Base-by-base conservation (phyloP, 2,113 vertebrate genomes). In the Elephas maximus region DNA sequence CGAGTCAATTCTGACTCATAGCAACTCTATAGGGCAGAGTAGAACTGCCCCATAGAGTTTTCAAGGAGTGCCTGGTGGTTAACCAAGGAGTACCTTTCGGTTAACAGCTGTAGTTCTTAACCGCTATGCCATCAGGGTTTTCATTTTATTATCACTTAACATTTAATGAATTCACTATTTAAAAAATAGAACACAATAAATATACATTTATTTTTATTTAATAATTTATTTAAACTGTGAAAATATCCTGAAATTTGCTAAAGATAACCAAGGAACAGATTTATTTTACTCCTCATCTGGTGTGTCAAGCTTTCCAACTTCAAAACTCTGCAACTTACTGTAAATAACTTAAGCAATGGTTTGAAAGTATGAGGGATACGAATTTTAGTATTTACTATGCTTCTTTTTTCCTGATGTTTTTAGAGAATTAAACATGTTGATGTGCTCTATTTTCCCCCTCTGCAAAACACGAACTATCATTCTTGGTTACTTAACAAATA, bases 101-200 rank as follows among this genome's bases (percentile, higher is more conserved):
- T 37, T 37, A 37, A 37, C 37, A 37, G 37, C 37, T 37, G 37
- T 37, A 37, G 37, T 37, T 37, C 37, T 37, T 37, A 37, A 37
- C 37, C 37, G 37, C 37, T 37, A 37, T 37, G 37, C 37, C 37
- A 37, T 37, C 37, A 37, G 37, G 37, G 37, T 37, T 37, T 37
- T 37, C 37, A 37, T 37, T 37, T 37, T 37, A 37, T 85, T 76
- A 45, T 44, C 45, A 71, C 41, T 90, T 74, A 89, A 60, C 17
- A 60, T 60, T 83, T 71, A 90, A 51, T 83, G 51, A 93, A 76
- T n/a, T 90, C 80, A 44, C 2, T 84, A 45, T 69, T 94, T 92
- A 8, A 83, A 69, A 94, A 57, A 48, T 9, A 71, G 5, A 71
- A 86, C 57, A 18, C 57, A 60, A 60, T 60, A 60, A 15, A 53